These are phyloP conservation scores for Anneissia japonica DNA, from an alignment of 35 echinoderm and acorn worm species.

Conservation along the genomic window DNA sequence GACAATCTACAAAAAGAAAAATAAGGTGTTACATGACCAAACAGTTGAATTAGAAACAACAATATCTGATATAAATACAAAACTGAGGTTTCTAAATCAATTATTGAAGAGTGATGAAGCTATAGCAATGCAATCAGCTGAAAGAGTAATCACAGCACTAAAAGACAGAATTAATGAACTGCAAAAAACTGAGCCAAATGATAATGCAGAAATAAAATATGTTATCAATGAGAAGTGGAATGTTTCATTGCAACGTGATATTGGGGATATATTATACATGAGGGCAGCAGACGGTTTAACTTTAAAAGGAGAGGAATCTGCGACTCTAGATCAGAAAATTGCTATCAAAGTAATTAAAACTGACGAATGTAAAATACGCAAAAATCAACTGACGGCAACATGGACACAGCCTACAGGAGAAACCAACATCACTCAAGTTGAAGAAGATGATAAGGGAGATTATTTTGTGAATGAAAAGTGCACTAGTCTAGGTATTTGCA, in stretches of 20 bases:
- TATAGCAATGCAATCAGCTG: neutral
- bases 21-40: neutral
- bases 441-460: neutral
- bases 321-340: neutral
- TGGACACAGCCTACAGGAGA: neutral
- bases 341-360: neutral
- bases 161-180: neutral
- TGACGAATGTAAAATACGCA: neutral
- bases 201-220: neutral
- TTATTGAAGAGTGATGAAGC: neutral
- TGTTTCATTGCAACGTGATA: neutral
- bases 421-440: neutral
- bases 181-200: neutral
- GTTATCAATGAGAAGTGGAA: neutral
- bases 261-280: neutral
- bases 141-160: neutral
- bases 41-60: neutral
- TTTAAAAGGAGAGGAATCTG: neutral
- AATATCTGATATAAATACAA: neutral
- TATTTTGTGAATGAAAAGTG: neutral
- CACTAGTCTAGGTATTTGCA: neutral
- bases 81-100: neutral
- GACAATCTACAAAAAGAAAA: neutral
- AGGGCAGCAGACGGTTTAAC: neutral
- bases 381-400: neutral